These are phyloP conservation scores for Cyrtorhinus lividipennis DNA, from an alignment of 1,140 invertebrate species.

Conservation along the genomic window DNA sequence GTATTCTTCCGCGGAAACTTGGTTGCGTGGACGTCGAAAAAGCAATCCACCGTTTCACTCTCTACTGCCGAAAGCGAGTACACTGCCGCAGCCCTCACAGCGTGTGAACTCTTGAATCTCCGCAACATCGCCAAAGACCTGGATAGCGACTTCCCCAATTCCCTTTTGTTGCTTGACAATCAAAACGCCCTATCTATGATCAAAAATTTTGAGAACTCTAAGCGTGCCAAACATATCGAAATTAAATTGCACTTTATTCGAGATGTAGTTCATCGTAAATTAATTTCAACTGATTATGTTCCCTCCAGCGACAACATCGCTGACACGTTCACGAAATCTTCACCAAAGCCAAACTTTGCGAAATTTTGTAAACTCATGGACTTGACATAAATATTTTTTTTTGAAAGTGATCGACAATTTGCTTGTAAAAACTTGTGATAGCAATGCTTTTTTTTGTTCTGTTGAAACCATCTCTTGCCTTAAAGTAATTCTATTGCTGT, in stretches of 20 bases:
- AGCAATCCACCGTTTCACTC: background rate
- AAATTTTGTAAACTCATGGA: too few species aligned
- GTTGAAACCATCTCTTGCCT: too few species aligned
- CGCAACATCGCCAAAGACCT: background rate
- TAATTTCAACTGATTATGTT: background rate
- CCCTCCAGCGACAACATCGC: background rate
- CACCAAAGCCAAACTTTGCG: too few species aligned
- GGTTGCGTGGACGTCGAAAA: background rate
- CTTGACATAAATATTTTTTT: too few species aligned
- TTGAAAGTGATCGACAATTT: too few species aligned
- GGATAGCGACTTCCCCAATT: background rate
- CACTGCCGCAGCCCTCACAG: background rate
- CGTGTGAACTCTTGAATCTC: background rate
- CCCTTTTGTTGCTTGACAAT: background rate
- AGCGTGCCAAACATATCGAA: background rate
- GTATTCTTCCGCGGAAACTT: background rate
- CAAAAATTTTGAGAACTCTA: background rate
- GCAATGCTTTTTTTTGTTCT: too few species aligned
- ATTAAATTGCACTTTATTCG: background rate
- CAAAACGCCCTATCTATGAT: background rate
- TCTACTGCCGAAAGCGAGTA: background rate
- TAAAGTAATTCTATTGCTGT: too few species aligned
- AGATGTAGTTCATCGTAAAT: too few species aligned
- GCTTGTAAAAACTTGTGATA: too few species aligned
- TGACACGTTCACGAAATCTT: background rate